Evolutionary conservation across 2,797 vertebrate genomes (phyloP).

Genomic region (Acropternis orthonyx): DNA sequence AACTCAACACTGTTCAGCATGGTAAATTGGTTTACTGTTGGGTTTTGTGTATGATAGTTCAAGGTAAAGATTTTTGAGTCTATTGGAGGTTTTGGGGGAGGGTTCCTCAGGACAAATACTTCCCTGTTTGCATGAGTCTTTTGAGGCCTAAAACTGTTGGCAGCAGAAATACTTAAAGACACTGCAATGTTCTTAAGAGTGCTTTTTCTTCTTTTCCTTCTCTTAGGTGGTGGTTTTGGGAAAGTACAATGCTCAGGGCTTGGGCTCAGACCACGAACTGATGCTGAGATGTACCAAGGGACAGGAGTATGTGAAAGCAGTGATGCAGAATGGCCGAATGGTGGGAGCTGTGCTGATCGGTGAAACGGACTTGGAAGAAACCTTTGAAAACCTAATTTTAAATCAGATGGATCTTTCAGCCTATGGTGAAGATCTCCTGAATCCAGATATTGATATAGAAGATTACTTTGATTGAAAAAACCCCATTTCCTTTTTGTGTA

Average conservation of each 20-base stretch:
- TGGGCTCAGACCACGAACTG: constrained; percentile 87
- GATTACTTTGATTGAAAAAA: constrained; percentile 92
- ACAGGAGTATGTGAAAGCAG: constrained; percentile 89
- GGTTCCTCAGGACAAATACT: not conserved
- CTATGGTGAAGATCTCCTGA: constrained; percentile 89
- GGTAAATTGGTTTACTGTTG: not conserved
- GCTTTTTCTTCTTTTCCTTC: not conserved
- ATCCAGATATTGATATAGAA: constrained; percentile 93
- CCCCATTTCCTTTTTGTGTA: not conserved
- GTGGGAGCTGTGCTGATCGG: constrained; percentile 91
- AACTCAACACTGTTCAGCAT: not conserved
- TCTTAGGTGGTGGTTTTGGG: constrained; percentile 90
- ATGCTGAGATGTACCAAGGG: constrained; percentile 90
- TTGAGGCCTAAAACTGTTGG: not conserved
- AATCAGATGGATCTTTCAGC: constrained; percentile 93
- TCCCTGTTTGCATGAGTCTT: not conserved
- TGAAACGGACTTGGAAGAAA: constrained; percentile 95
- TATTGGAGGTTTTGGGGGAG: not conserved
- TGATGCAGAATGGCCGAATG: constrained; percentile 88
- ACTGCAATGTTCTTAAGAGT: rapidly evolving
- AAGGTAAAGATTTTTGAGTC: not conserved
- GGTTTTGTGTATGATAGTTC: not conserved
- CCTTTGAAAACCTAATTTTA: constrained; percentile 96
- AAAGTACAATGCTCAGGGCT: constrained; percentile 91
- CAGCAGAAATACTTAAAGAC: not conserved